Conservation (phyloP, 1,140 invertebrate genomes). For the Zaprionus gabonicus region DNA sequence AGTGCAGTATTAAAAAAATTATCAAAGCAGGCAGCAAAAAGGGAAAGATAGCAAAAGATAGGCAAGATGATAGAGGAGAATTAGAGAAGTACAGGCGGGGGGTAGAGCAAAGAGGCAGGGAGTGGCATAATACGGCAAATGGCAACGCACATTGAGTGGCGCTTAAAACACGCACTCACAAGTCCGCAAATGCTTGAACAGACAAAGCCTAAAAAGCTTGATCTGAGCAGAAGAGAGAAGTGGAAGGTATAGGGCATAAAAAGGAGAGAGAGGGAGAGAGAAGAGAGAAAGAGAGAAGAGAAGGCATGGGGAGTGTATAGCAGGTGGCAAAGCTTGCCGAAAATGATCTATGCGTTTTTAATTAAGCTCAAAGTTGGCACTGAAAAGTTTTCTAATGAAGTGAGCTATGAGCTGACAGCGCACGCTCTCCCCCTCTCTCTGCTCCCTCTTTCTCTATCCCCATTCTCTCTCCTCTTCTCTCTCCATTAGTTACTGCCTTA, state of each 20-base stretch:
- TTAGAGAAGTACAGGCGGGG: too few species aligned
- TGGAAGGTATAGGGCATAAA: background rate
- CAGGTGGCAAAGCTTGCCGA: background rate
- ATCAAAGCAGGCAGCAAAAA: slow-evolving; percentile 30
- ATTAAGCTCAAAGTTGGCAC: background rate
- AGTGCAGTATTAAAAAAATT: slow-evolving; percentile 76
- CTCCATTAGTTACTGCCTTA: background rate
- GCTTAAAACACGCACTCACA: slow-evolving; percentile 11
- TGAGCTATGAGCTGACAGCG: background rate
- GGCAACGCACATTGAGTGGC: slow-evolving; percentile 1
- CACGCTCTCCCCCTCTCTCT: background rate
- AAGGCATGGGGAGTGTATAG: background rate
- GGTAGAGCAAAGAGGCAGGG: background rate
- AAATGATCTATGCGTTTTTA: slow-evolving; percentile 7
- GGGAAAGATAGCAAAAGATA: background rate
- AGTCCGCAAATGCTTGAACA: slow-evolving; percentile 4
- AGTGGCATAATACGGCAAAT: slow-evolving; percentile 1
- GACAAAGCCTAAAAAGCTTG: background rate
- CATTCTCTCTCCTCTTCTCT: background rate
- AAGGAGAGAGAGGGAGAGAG: background rate
- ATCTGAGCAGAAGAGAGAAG: background rate
- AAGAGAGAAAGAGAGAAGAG: background rate
- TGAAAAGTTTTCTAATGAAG: slow-evolving; percentile 11
- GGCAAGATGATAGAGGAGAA: background rate
- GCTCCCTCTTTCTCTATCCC: background rate